Conservation (phyloP, 2,797 vertebrate species). For the Manis pentadactyla region DNA sequence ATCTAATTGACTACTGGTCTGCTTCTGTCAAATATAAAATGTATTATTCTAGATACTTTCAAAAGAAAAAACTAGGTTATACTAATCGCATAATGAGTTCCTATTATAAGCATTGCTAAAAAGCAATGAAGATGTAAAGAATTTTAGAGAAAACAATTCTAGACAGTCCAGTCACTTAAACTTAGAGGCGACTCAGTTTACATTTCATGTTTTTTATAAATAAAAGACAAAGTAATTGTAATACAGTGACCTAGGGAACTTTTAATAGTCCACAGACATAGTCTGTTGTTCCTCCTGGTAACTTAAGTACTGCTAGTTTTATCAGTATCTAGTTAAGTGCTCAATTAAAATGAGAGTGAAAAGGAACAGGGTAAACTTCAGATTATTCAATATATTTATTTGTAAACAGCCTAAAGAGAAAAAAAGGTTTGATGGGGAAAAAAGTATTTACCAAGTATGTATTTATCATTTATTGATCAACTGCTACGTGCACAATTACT, state of each 20-base stretch:
- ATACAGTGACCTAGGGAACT: neutral
- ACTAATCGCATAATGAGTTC: neutral
- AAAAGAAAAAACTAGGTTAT: neutral
- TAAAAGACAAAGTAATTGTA: neutral
- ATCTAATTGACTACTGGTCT: neutral
- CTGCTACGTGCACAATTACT: neutral
- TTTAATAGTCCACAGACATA: neutral
- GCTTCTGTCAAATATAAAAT: neutral
- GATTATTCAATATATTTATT: constrained; percentile 28
- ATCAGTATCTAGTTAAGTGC: neutral
- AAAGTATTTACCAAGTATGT: neutral
- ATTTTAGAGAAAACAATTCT: constrained; percentile 38
- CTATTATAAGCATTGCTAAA: neutral
- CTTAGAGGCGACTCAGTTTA: neutral
- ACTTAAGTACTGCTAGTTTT: neutral
- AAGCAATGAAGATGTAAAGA: neutral
- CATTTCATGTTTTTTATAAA: neutral
- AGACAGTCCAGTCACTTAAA: neutral
- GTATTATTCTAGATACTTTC: neutral
- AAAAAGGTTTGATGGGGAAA: neutral
- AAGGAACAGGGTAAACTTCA: neutral
- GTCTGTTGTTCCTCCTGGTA: neutral
- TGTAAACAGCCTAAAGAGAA: neutral
- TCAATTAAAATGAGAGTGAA: neutral
- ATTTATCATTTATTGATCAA: neutral